Conservation (phyloP, 2,797 vertebrate genomes). For the Megalops cyprinoides region DNA sequence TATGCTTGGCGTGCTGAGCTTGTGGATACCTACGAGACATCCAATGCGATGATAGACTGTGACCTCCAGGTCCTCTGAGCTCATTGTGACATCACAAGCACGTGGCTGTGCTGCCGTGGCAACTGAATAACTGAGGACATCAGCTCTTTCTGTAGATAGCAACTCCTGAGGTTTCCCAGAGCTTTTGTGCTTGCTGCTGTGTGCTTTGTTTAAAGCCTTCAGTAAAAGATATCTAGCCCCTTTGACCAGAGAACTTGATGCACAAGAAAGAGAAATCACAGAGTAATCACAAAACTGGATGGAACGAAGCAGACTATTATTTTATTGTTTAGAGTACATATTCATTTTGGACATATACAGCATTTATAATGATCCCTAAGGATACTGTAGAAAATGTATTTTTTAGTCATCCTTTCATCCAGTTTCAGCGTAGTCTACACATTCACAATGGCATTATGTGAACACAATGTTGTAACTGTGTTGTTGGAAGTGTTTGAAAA, state of each 20-base stretch:
- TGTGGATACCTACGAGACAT: background rate
- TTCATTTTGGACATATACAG: too few species aligned
- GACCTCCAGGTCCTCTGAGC: constrained; percentile 5
- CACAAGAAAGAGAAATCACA: too few species aligned
- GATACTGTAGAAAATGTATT: too few species aligned
- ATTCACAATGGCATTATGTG: background rate
- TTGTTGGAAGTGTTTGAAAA: background rate
- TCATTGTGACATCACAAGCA: constrained; percentile 13
- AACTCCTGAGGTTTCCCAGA: background rate
- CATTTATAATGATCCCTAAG: too few species aligned
- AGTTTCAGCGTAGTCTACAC: too few species aligned
- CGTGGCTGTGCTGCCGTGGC: background rate
- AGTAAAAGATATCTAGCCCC: background rate
- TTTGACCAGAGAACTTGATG: background rate
- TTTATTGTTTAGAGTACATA: too few species aligned
- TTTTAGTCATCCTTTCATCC: too few species aligned
- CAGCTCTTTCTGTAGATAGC: background rate
- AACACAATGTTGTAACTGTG: constrained; percentile 7
- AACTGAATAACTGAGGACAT: background rate
- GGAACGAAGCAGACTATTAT: too few species aligned
- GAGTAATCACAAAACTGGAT: background rate
- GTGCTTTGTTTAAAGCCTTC: background rate
- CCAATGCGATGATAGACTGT: constrained; percentile 20
- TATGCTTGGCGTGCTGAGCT: background rate
- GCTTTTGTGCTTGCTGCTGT: background rate